These are phyloP conservation scores for Gerris lacustris DNA, from an alignment of 2,888 invertebrate species.

Conservation along the genomic window DNA sequence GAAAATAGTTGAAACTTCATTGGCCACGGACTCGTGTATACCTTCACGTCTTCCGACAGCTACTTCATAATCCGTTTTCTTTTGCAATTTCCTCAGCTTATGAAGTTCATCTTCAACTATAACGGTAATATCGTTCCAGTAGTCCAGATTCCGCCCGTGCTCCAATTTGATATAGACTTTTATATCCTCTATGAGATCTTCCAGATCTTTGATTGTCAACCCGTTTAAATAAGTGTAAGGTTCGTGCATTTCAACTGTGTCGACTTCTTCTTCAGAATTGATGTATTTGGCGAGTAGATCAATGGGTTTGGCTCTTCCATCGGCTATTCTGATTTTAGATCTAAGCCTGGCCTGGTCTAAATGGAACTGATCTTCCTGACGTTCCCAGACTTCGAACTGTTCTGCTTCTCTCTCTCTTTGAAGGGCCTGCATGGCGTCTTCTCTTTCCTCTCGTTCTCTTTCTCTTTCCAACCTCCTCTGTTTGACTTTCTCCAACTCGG, in stretches of 20 bases:
- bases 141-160: conserved; percentile 71
- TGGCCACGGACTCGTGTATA: conserved; percentile 82
- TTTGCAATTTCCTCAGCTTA: conserved; percentile 65
- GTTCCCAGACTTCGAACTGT: conserved; percentile 84
- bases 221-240: conserved; percentile 92
- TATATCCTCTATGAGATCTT: conserved; percentile 92
- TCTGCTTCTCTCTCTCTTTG: conserved; percentile 83
- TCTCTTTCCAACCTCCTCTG: conserved; percentile 80
- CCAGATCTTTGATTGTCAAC: conserved; percentile 74
- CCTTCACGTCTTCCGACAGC: conserved; percentile 54
- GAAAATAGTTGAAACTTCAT: conserved; percentile 79
- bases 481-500: conserved; percentile 87
- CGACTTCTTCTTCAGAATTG: conserved; percentile 74
- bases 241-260: conserved; percentile 95
- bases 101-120: conserved; percentile 87
- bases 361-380: conserved; percentile 95
- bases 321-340: conserved; percentile 89
- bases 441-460: conserved; percentile 66
- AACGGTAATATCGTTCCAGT: conserved; percentile 92
- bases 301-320: conserved; percentile 94
- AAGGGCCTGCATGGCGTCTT: conserved; percentile 69
- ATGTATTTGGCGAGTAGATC: conserved; percentile 94
- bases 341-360: conserved; percentile 87
- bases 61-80: conserved; percentile 47
- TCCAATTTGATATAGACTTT: conserved; percentile 89